Evolutionary conservation across 2,888 invertebrate species (phyloP).

Genomic region (Caenorhabditis afra): DNA sequence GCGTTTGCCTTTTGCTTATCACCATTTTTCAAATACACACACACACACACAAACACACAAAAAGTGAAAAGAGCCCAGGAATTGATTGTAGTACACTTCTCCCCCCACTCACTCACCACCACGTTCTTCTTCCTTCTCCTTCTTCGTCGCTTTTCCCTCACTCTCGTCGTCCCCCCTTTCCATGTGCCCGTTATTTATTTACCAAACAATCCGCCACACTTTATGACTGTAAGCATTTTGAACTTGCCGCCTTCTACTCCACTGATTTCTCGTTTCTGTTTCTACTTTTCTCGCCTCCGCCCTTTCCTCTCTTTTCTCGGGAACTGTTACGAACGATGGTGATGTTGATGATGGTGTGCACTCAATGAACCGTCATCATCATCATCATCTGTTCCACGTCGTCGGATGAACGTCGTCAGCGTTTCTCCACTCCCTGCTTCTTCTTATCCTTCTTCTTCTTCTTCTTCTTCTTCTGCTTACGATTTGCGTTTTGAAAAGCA

Average conservation of each 20-base stretch:
- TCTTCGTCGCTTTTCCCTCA: conserved; percentile 14
- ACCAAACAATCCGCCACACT: conserved; percentile 22
- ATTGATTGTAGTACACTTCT: conserved; percentile 42
- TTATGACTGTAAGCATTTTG: conserved; percentile 50
- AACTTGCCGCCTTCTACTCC: conserved; percentile 43
- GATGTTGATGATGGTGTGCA: background rate
- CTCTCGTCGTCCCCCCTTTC: conserved; percentile 24
- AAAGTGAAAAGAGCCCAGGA: conserved; percentile 17
- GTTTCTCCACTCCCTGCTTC: too few relatives aligned
- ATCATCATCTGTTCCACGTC: too few relatives aligned
- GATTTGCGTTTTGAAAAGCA: conserved; percentile 20
- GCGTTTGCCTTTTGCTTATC: conserved; percentile 35
- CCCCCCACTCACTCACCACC: background rate
- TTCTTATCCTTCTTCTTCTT: conserved; percentile 9
- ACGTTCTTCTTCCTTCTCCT: conserved; percentile 3
- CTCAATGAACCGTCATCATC: conserved; percentile 6
- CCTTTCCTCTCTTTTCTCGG: conserved; percentile 6
- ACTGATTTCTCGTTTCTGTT: too few relatives aligned
- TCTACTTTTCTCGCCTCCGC: conserved; percentile 17
- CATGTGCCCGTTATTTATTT: conserved; percentile 18
- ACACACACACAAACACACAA: conserved; percentile 30
- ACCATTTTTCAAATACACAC: conserved; percentile 14
- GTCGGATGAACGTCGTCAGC: too few relatives aligned
- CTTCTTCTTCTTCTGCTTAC: conserved; percentile 20
- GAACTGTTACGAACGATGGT: background rate